Evolutionary conservation across 92 coral and sea anemone species (phyloP).

Genomic region (Palythoa caribaeorum): DNA sequence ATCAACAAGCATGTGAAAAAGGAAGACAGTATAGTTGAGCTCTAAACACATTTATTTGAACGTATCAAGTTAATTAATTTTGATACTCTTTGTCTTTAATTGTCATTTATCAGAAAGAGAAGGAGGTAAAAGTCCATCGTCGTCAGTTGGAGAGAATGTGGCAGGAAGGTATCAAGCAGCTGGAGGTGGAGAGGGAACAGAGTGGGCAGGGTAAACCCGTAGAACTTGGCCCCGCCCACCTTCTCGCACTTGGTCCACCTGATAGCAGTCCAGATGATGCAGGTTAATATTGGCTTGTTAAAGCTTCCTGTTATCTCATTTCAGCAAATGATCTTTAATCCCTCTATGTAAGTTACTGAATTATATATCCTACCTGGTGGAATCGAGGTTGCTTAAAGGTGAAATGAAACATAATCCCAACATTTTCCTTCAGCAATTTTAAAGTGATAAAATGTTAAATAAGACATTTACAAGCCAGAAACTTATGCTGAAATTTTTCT

Average conservation of each 20-base stretch:
- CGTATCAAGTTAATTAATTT: neutral
- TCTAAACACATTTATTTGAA: neutral
- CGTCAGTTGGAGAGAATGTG: conserved; percentile 86
- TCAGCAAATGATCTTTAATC: too few relatives aligned
- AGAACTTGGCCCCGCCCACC: conserved; percentile 76
- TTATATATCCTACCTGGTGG: too few relatives aligned
- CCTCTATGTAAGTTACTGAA: too few relatives aligned
- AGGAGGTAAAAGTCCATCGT: conserved; percentile 85
- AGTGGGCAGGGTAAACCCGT: conserved; percentile 79
- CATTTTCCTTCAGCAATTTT: too few relatives aligned
- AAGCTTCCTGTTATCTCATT: too few relatives aligned
- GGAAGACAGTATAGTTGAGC: neutral
- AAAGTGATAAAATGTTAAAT: too few relatives aligned
- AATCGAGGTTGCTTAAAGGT: too few relatives aligned
- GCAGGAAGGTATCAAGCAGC: conserved; percentile 85
- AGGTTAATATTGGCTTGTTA: neutral
- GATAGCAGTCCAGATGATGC: conserved; percentile 52
- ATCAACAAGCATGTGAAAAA: neutral
- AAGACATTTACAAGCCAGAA: too few relatives aligned
- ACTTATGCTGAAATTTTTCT: too few relatives aligned
- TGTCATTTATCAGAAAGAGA: conserved; percentile 78
- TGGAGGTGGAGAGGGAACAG: conserved; percentile 71
- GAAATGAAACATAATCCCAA: too few relatives aligned
- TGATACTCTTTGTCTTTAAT: neutral
- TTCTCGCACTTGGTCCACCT: conserved; percentile 80